phyloP scores from a whole-genome alignment of 1,140 invertebrate species.

The Phthorimaea operculella region DNA sequence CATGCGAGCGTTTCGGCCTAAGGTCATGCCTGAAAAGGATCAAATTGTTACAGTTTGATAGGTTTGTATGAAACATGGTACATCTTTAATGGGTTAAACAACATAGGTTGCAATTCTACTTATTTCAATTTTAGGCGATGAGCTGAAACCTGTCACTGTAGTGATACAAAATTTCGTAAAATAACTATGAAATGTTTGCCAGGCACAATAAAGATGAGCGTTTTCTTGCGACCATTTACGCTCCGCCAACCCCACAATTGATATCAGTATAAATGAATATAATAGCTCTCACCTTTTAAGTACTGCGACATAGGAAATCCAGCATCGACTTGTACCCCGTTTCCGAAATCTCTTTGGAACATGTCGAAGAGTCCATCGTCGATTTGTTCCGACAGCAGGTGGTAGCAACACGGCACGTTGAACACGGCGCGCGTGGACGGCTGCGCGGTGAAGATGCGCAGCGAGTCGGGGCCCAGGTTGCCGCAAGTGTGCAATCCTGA shows the following conservation, averaged over 20 bases:
- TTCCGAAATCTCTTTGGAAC: conserved; percentile 29
- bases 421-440: conserved; percentile 72
- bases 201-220: no score
- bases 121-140: no score
- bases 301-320: conserved; percentile 78
- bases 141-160: no score
- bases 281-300: conserved; percentile 68
- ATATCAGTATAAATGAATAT: no score
- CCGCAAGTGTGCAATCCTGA: conserved; percentile 92
- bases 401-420: conserved; percentile 92
- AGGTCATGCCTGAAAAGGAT: conserved; percentile 31
- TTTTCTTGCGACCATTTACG: no score
- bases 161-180: no score
- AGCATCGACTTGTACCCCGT: conserved; percentile 25
- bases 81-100: neutral
- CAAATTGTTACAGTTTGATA: neutral
- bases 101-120: no score
- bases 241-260: no score
- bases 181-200: no score
- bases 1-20: conserved; percentile 85
- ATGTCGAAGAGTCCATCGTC: conserved; percentile 37
- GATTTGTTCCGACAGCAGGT: conserved; percentile 79
- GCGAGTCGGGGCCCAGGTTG: conserved; percentile 78
- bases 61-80: neutral
- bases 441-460: conserved; percentile 77